Percentiles rank a stretch among this genome's conserved stretches.
Evolutionary conservation across 2,113 vertebrate species (phyloP).

Genomic region (Neotoma lepida): DNA sequence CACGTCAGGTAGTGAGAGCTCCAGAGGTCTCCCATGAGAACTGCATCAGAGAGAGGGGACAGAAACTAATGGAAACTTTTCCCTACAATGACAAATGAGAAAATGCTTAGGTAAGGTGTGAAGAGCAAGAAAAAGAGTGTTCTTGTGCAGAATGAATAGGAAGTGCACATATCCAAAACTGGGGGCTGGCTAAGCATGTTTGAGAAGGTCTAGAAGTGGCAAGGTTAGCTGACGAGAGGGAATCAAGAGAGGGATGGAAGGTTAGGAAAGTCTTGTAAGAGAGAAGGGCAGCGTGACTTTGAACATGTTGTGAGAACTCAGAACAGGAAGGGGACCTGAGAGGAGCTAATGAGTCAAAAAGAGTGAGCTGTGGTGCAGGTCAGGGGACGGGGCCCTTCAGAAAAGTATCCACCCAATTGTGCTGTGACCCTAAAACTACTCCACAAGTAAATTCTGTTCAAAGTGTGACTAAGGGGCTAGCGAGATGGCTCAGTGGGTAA

Average conservation of each 20-base stretch:
- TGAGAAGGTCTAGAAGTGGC: neutral
- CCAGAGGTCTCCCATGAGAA: neutral
- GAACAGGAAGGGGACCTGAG: neutral
- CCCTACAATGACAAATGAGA: neutral
- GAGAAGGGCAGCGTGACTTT: neutral
- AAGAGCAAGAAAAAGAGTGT: neutral
- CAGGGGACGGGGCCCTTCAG: neutral
- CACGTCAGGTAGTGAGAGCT: too few species aligned
- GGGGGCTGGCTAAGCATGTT: neutral
- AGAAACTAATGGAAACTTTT: neutral
- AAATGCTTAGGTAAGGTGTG: neutral
- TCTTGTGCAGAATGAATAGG: neutral
- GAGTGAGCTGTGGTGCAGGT: accelerated
- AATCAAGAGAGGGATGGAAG: neutral
- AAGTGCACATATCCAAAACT: neutral
- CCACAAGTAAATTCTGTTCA: neutral
- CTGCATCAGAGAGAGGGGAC: neutral
- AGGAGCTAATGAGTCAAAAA: neutral
- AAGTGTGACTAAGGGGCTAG: neutral
- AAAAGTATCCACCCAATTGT: neutral
- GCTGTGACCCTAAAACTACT: neutral
- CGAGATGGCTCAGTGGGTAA: too few species aligned
- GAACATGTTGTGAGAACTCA: too few species aligned
- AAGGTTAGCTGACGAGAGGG: neutral
- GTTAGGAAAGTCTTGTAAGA: neutral